A percentile compares a stretch with the other conserved stretches of the same genome.
These are phyloP conservation scores for Periophthalmus magnuspinnatus DNA, from an alignment of 2,797 vertebrate genomes.

Conservation along the genomic window DNA sequence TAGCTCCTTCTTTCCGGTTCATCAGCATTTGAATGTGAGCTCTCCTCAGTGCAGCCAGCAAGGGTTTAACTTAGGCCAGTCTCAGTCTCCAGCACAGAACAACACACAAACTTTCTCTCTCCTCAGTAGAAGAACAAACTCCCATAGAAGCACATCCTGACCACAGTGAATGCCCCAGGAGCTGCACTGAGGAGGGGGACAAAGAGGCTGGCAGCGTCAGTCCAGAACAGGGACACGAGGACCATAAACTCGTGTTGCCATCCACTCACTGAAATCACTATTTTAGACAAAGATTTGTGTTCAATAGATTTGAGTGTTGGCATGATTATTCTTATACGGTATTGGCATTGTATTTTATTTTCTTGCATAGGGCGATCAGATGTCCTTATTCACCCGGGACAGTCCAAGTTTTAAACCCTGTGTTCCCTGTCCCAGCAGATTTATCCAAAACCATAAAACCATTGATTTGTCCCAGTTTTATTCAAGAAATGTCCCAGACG, in stretches of 20 bases:
- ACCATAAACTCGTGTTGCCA: constrained; percentile 59
- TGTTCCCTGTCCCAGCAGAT: too few species aligned
- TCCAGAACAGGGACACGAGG: constrained; percentile 54
- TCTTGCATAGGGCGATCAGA: too few species aligned
- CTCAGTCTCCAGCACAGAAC: constrained; percentile 15
- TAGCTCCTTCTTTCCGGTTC: constrained; percentile 63
- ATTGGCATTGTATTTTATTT: too few species aligned
- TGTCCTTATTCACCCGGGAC: too few species aligned
- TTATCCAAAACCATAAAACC: too few species aligned
- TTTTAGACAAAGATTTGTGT: constrained; percentile 2
- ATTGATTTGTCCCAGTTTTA: too few species aligned
- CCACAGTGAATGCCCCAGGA: constrained; percentile 60
- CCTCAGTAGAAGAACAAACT: constrained; percentile 55
- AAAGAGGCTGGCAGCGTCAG: constrained; percentile 57
- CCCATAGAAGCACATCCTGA: constrained; percentile 71
- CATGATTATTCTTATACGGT: too few species aligned
- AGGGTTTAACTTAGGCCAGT: constrained; percentile 55
- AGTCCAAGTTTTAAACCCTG: too few species aligned
- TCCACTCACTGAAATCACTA: constrained; percentile 26
- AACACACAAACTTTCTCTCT: constrained; percentile 42
- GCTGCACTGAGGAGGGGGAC: constrained; percentile 55
- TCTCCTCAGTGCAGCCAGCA: constrained; percentile 61
- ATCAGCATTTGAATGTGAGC: constrained; percentile 77
- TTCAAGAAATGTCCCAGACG: too few species aligned
- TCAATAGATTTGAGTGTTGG: neutral